Base-by-base conservation (phyloP, 2,113 vertebrate species). In the Centropus bengalensis region DNA sequence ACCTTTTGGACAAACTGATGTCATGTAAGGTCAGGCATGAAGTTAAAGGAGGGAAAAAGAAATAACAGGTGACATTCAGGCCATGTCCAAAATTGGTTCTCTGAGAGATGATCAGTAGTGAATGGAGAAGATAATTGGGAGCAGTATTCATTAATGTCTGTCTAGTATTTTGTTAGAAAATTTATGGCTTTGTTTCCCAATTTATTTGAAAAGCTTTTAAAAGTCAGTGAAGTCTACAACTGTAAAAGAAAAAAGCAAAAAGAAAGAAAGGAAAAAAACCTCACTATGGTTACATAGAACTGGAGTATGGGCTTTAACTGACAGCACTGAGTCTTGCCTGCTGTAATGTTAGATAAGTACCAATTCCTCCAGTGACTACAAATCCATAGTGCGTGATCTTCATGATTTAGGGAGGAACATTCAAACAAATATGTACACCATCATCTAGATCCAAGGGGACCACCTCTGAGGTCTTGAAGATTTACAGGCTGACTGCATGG, bases 1-100 rank as follows among this genome's bases (percentile, higher is more conserved):
- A 96, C 91, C 97, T 97, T 92, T 97, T 94, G 97, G 96, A 86
- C 89, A 91, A 87, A 94, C 1, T 0, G 28, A 45, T 75, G 59
- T 93, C 92, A 14, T 80, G 79, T 88, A 83, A 84, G 88, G 93
- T 92, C 92, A 96, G 68, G 88, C 91, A 73, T 82, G 40, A 87
- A 91, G 40, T 38, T 86, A 52, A 74, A 54, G 78, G 36, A 44
- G 11, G 26, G 47, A 69, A 69, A 75, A 66, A 82, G 22, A 88
- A 92, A 64, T 56, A 94, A 24, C 27, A 81, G 40, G 21, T 91
- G 71, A 84, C 74, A 82, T 76, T 86, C 56, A 74, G 62, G 23
- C 22, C 12, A 54, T 79, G 55, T 26, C 23, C 36, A 78, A 56
- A 88, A 66, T 7, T 40, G 44, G 8, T 38, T 82, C 23, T 69